Conservation (phyloP, 1,140 invertebrate species). For the Limonius californicus region DNA sequence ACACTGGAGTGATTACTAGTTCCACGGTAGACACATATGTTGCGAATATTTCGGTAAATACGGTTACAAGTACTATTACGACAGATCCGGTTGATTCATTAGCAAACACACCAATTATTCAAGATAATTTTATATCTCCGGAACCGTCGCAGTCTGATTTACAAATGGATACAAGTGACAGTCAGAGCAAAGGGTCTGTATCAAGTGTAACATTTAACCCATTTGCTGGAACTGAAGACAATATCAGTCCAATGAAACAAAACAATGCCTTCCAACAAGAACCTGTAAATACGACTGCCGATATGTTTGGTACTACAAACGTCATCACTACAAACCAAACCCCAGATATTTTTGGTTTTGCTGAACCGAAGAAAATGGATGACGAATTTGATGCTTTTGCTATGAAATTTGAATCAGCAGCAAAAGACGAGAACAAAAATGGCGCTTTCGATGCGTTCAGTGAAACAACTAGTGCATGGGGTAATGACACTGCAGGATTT, state of each 20-base stretch:
- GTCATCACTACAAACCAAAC: not conserved
- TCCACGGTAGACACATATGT: not conserved
- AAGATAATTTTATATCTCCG: constrained; percentile 39
- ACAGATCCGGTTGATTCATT: not conserved
- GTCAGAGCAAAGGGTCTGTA: constrained; percentile 44
- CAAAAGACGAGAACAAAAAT: constrained; percentile 52
- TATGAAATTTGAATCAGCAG: constrained; percentile 76
- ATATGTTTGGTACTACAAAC: not conserved
- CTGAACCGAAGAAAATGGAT: constrained; percentile 29
- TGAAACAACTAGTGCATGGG: constrained; percentile 48
- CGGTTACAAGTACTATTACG: not conserved
- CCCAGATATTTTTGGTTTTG: not conserved
- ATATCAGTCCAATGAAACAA: constrained; percentile 18
- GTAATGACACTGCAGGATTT: constrained; percentile 45
- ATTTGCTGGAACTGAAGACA: constrained; percentile 50
- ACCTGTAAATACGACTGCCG: not conserved
- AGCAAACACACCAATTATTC: constrained; percentile 9
- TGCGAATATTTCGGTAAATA: not conserved
- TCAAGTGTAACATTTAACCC: constrained; percentile 49
- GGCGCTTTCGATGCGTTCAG: constrained; percentile 48
- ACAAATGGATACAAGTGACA: constrained; percentile 45
- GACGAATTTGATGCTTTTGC: constrained; percentile 81
- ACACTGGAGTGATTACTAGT: not conserved
- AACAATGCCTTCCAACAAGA: constrained; percentile 9
- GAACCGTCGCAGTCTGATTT: constrained; percentile 40